Evolutionary conservation across 2,113 vertebrate species (phyloP).

Genomic region (Platichthys stellatus): DNA sequence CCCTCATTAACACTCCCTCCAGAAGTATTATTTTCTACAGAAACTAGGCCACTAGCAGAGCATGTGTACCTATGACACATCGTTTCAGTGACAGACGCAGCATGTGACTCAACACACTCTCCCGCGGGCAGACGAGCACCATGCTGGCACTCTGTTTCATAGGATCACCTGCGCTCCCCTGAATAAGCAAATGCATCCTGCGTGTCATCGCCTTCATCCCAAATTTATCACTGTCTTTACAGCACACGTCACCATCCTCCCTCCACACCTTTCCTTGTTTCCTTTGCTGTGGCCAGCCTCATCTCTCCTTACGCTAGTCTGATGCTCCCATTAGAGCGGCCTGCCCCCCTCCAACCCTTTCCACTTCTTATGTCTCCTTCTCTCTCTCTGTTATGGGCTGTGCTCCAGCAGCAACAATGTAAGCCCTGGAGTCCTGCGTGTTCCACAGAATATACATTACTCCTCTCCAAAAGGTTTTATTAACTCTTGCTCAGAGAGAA

Average conservation of each 20-base stretch:
- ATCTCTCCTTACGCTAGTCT: conserved; percentile 43
- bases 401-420: not conserved
- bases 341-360: conserved; percentile 30
- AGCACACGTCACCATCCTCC: not conserved
- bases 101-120: conserved; percentile 53
- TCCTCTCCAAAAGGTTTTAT: conserved; percentile 28
- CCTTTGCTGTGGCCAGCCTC: conserved; percentile 14
- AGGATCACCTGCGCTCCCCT: no score
- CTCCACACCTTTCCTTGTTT: conserved; percentile 25
- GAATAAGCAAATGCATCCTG: not conserved
- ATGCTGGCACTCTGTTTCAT: conserved; percentile 32
- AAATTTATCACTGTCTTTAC: conserved; percentile 13
- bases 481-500: not conserved
- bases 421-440: conserved; percentile 20
- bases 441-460: conserved; percentile 28
- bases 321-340: conserved; percentile 46
- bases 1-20: not conserved
- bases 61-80: conserved; percentile 47
- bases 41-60: conserved; percentile 64
- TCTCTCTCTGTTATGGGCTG: not conserved
- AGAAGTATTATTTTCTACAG: conserved; percentile 24
- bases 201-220: conserved; percentile 23
- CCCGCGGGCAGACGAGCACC: conserved; percentile 19
- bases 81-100: conserved; percentile 35
- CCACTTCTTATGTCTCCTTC: conserved; percentile 27